phyloP scores from a whole-genome alignment of 1,140 invertebrate species.

The Drosophila pruinosa region DNA sequence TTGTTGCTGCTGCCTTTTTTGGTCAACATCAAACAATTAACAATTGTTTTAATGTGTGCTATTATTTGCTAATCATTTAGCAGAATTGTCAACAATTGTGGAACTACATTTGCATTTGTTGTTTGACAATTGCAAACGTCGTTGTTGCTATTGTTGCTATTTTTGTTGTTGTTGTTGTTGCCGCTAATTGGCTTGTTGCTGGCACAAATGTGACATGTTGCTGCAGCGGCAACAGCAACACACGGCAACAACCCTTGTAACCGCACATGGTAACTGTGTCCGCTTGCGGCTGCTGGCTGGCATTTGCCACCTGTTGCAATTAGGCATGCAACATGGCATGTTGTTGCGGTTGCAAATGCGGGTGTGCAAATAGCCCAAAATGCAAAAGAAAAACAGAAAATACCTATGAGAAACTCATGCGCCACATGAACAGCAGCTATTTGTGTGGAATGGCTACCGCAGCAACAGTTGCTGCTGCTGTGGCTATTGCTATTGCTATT shows the following conservation, averaged over 20 bases:
- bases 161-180: constrained; percentile 17
- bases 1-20: constrained; percentile 63
- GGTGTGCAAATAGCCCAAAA: constrained; percentile 48
- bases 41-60: constrained; percentile 44
- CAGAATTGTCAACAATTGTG: constrained; percentile 37
- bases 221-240: constrained; percentile 10
- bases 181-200: constrained; percentile 53
- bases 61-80: constrained; percentile 50
- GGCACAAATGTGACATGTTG: constrained; percentile 44
- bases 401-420: constrained; percentile 22
- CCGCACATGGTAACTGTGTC: constrained; percentile 30
- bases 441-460: constrained; percentile 47
- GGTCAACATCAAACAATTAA: constrained; percentile 47
- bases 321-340: constrained; percentile 79
- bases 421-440: constrained; percentile 74
- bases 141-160: constrained; percentile 42
- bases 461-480: constrained; percentile 14
- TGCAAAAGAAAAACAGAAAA: not conserved
- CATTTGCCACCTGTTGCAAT: constrained; percentile 79
- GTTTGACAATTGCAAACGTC: constrained; percentile 53
- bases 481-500: constrained; percentile 49
- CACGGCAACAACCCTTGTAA: constrained; percentile 41
- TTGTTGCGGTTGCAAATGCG: constrained; percentile 64
- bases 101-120: constrained; percentile 27
- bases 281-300: constrained; percentile 23